Evolutionary conservation across 2,888 invertebrate genomes (phyloP).

Genomic region (Drosophila peninsularis): DNA sequence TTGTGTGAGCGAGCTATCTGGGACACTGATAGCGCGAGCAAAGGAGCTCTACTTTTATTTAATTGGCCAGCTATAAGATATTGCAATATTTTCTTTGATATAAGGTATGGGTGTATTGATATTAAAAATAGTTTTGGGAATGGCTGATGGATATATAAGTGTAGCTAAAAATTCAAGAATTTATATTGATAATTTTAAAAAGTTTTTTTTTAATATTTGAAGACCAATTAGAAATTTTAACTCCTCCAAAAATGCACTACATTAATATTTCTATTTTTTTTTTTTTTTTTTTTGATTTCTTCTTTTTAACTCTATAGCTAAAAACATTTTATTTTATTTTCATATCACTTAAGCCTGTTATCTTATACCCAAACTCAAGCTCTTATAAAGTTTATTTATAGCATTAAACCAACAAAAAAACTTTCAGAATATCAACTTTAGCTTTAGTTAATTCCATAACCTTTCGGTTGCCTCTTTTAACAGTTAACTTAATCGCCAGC

Average conservation of each 20-base stretch:
- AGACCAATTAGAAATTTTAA: too few species aligned
- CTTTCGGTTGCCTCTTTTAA: not conserved
- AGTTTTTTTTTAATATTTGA: too few species aligned
- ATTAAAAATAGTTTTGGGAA: not conserved
- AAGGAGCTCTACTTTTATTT: not conserved
- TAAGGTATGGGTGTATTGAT: not conserved
- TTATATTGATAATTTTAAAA: too few species aligned
- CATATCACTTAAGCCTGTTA: not conserved
- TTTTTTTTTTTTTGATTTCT: too few species aligned
- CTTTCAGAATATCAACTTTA: not conserved
- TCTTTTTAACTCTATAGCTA: not conserved
- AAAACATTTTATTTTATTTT: not conserved
- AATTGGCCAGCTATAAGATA: too few species aligned
- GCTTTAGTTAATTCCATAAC: constrained; percentile 9
- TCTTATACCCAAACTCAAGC: not conserved
- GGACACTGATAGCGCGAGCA: constrained; percentile 8
- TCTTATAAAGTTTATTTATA: not conserved
- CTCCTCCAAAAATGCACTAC: too few species aligned
- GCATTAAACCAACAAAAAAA: not conserved
- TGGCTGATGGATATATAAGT: not conserved
- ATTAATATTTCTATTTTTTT: too few species aligned
- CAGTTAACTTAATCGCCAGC: not conserved
- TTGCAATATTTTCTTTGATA: not conserved
- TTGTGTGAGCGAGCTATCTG: constrained; percentile 1
- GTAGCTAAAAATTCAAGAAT: too few species aligned